Conservation (phyloP, 2,797 vertebrate genomes). For the Macropus fuliginosus region DNA sequence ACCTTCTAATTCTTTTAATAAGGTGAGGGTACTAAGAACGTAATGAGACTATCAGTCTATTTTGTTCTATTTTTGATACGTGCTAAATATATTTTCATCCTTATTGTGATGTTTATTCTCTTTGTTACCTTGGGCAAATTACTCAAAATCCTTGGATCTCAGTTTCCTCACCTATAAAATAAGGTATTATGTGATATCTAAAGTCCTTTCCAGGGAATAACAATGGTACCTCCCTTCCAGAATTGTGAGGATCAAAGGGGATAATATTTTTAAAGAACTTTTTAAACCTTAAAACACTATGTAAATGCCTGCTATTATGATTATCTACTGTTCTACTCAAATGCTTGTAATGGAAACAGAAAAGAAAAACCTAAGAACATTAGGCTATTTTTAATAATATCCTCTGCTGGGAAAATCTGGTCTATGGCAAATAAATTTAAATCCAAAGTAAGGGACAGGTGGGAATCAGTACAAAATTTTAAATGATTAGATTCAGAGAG, state of each 20-base stretch:
- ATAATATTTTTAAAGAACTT: not conserved
- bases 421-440: slow-evolving; percentile 51
- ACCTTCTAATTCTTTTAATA: not conserved
- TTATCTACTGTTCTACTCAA: not conserved
- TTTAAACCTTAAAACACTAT: not conserved
- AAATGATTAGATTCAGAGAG: slow-evolving; percentile 65
- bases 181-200: not conserved
- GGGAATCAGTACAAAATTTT: slow-evolving; percentile 71
- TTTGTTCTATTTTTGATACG: not conserved
- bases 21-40: not conserved
- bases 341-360: not conserved
- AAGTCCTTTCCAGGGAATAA: not conserved
- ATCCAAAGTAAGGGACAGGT: slow-evolving; percentile 66
- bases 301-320: not conserved
- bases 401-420: slow-evolving; percentile 45
- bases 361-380: not conserved
- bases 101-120: not conserved
- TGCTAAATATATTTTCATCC: not conserved
- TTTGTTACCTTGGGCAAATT: not conserved
- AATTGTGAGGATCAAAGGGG: not conserved
- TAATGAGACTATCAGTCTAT: not conserved
- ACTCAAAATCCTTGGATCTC: not conserved
- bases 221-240: not conserved
- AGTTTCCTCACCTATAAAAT: not conserved
- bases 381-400: not conserved